phyloP scores from a whole-genome alignment of 2,797 vertebrate species.

The Jordanella pulchra region DNA sequence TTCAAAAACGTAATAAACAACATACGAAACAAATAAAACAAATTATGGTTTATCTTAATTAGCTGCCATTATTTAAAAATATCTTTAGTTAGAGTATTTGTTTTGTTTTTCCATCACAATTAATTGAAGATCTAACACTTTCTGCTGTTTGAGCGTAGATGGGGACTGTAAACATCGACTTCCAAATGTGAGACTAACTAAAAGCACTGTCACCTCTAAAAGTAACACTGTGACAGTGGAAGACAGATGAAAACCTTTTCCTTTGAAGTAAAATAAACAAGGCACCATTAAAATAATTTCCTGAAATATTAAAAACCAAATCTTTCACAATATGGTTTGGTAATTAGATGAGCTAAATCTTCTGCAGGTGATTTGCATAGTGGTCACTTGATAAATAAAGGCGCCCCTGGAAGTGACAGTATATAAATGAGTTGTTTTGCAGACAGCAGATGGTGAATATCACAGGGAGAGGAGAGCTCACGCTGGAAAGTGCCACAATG shows the following conservation, averaged over 20 bases:
- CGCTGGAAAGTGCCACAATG: slow-evolving; percentile 78
- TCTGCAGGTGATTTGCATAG: slow-evolving; percentile 84
- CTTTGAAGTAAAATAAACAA: slow-evolving; percentile 53
- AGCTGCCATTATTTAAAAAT: slow-evolving; percentile 57
- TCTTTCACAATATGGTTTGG: slow-evolving; percentile 75
- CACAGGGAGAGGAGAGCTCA: slow-evolving; percentile 81
- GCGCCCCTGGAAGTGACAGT: slow-evolving; percentile 82
- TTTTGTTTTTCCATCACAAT: slow-evolving; percentile 51
- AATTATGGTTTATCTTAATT: slow-evolving; percentile 60
- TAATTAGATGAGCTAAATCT: slow-evolving; percentile 79
- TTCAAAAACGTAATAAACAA: slow-evolving; percentile 27
- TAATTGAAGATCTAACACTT: slow-evolving; percentile 55
- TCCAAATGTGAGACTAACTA: slow-evolving; percentile 63
- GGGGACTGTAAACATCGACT: slow-evolving; percentile 51
- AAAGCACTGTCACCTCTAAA: slow-evolving; percentile 61
- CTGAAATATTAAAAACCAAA: slow-evolving; percentile 70
- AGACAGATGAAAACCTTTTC: slow-evolving; percentile 46
- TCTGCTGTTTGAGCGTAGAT: slow-evolving; percentile 56
- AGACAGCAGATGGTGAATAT: slow-evolving; percentile 94
- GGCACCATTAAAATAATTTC: slow-evolving; percentile 49
- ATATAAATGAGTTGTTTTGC: slow-evolving; percentile 91
- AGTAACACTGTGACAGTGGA: slow-evolving; percentile 43
- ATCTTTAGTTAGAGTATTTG: slow-evolving; percentile 58
- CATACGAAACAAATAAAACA: slow-evolving; percentile 38
- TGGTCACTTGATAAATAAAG: slow-evolving; percentile 87